Percentiles rank a stretch among this genome's conserved stretches.
These are phyloP conservation scores for Pampus argenteus DNA, from an alignment of 2,797 vertebrate species.

Conservation along the genomic window DNA sequence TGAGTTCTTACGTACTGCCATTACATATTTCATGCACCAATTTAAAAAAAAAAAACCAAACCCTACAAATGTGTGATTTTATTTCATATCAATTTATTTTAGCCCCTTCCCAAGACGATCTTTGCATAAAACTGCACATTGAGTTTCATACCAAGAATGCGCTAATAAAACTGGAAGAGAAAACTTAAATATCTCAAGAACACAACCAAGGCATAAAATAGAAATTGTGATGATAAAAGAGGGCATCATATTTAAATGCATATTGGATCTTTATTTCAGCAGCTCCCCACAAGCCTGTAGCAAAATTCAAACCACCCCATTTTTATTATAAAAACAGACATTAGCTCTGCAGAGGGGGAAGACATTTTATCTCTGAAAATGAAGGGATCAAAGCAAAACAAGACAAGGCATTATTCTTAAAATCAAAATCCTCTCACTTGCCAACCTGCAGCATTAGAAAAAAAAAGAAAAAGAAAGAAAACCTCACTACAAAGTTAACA, in stretches of 20 bases:
- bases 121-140: too few relatives aligned
- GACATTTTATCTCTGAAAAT: constrained; percentile 22
- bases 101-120: too few relatives aligned
- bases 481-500: constrained; percentile 68
- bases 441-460: constrained; percentile 74
- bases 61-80: too few relatives aligned
- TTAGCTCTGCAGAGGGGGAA: constrained; percentile 24
- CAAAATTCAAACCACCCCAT: constrained; percentile 45
- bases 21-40: too few relatives aligned
- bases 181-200: too few relatives aligned
- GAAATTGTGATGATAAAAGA: accelerated
- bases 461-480: too few relatives aligned
- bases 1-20: too few relatives aligned
- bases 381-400: constrained; percentile 42
- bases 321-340: constrained; percentile 24
- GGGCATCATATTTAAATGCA: constrained; percentile 32
- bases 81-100: too few relatives aligned
- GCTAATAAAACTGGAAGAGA: not conserved
- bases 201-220: not conserved
- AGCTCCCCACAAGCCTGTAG: constrained; percentile 54
- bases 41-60: too few relatives aligned
- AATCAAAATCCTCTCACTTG: constrained; percentile 33
- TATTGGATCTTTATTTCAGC: constrained; percentile 72
- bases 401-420: constrained; percentile 1
- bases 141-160: too few relatives aligned